Evolutionary conservation across 2,888 invertebrate species (phyloP).

Genomic region (Helicoverpa assulta): DNA sequence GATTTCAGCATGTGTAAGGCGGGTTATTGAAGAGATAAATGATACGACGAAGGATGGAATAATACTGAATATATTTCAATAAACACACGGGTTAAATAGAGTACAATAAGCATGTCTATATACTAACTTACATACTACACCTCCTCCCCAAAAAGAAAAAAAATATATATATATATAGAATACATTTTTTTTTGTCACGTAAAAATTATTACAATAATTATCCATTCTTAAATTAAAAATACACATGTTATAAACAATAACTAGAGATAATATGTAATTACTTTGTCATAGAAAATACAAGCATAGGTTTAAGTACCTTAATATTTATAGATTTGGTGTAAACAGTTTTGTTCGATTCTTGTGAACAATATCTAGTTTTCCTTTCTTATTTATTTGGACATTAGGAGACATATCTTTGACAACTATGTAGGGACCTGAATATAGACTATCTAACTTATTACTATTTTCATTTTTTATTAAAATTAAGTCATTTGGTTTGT

Average conservation of each 20-base stretch:
- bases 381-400: constrained; percentile 33
- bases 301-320: background rate
- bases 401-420: constrained; percentile 32
- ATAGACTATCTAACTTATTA: constrained; percentile 27
- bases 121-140: constrained; percentile 1
- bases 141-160: background rate
- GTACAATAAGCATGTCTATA: constrained; percentile 4
- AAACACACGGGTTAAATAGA: too few species aligned
- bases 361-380: too few species aligned
- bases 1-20: too few species aligned
- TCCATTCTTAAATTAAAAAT: background rate
- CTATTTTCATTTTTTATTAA: constrained; percentile 14
- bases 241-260: background rate
- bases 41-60: too few species aligned
- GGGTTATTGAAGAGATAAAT: too few species aligned
- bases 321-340: constrained; percentile 8
- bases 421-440: constrained; percentile 30
- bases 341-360: constrained; percentile 40
- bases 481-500: constrained; percentile 15
- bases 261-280: background rate
- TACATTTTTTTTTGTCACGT: background rate
- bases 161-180: constrained; percentile 4
- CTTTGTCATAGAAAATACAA: background rate
- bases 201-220: background rate
- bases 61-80: too few species aligned